Conservation (phyloP, 2,888 invertebrate genomes). For the Ommatoiulus sabulosus region DNA sequence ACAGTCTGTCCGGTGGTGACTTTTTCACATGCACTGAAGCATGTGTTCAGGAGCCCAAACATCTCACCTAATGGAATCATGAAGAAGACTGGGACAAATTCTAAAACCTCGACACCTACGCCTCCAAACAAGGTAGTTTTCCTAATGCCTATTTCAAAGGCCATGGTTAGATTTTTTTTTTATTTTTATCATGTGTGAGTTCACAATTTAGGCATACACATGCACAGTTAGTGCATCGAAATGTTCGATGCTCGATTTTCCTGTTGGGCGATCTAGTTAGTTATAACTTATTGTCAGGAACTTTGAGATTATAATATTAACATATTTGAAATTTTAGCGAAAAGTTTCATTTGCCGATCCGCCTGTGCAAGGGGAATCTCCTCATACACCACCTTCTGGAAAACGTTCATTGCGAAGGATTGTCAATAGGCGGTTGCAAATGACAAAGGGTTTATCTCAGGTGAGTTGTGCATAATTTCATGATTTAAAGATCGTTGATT, state of each 20-base stretch:
- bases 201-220: no score
- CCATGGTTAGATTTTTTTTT: no score
- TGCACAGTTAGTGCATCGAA: no score
- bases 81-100: background rate
- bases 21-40: background rate
- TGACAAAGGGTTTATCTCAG: background rate
- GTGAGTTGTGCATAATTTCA: background rate
- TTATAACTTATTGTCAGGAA: background rate
- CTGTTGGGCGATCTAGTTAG: background rate
- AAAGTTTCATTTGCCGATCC: slow-evolving; percentile 10
- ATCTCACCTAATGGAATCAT: background rate
- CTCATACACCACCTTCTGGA: background rate
- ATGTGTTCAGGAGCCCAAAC: background rate
- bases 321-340: background rate
- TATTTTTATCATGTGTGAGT: no score
- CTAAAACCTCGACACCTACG: background rate
- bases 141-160: background rate
- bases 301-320: background rate
- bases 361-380: background rate
- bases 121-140: background rate
- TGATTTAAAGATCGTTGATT: no score
- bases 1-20: background rate
- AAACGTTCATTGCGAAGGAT: background rate
- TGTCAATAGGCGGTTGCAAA: background rate
- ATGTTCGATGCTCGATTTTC: background rate